Evolutionary conservation across 2,113 vertebrate genomes (phyloP).

Genomic region (Ahaetulla prasina): DNA sequence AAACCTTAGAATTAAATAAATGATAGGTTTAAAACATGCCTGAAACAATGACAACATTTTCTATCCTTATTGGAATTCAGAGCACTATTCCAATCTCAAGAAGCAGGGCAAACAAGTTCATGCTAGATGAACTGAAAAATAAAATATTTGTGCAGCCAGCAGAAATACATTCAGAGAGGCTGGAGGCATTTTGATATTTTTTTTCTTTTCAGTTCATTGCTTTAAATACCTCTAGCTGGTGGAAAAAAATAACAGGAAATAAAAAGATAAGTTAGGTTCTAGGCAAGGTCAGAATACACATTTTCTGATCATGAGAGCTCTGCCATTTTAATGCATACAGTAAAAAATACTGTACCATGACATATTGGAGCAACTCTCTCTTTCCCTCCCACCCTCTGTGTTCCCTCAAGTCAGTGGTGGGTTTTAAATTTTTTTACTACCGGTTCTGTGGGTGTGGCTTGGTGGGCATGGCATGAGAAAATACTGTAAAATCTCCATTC

Average conservation of each 20-base stretch:
- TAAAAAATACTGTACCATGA: conserved; percentile 20
- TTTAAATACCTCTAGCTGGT: conserved; percentile 42
- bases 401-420: no score
- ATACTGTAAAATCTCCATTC: no score
- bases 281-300: conserved; percentile 30
- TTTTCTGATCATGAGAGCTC: conserved; percentile 28
- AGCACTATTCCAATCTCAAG: conserved; percentile 18
- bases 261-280: neutral
- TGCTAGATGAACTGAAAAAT: conserved; percentile 62
- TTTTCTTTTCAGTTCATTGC: conserved; percentile 42
- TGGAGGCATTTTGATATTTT: conserved; percentile 42
- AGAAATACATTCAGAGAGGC: conserved; percentile 52
- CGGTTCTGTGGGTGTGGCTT: no score
- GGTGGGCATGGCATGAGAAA: no score
- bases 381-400: neutral
- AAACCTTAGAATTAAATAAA: conserved; percentile 54
- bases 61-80: conserved; percentile 30
- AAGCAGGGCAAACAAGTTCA: conserved; percentile 55
- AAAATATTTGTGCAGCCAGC: conserved; percentile 56
- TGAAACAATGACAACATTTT: conserved; percentile 51
- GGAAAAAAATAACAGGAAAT: conserved; percentile 41
- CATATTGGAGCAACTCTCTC: conserved; percentile 36
- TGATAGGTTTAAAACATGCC: conserved; percentile 50
- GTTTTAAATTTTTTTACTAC: no score
- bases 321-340: neutral